Evolutionary conservation across 2,113 vertebrate species (phyloP), one percentile per base, ranked within the genome.

Genomic region (Neofelis nebulosa): DNA sequence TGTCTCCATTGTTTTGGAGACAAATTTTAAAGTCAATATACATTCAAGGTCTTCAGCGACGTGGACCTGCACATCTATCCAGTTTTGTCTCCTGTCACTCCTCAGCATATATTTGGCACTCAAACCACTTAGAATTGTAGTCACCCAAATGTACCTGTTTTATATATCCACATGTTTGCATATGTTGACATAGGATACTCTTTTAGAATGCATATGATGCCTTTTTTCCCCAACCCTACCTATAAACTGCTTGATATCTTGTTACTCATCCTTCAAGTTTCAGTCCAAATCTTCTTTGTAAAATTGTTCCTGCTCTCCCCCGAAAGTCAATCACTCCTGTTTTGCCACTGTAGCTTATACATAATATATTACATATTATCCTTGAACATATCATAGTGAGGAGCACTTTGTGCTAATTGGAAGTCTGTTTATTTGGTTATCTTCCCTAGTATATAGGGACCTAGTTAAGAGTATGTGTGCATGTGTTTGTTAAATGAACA

Each of bases 401-500:
- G 25, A 85, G 3, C 23, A 97, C 11, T 86, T 45, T 96, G 61
- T 19, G 61, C 36, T 91, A 90, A 89, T 80, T 89, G 45, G 29
- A 92, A 86, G 14, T 83, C 6, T 50, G 9, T 84, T 86, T 38
- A 89, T 89, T 92, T 97, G 68, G 1, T 7, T 95, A 61, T 76
- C n/a, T 95, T 97, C 3, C 27, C 14, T 12, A 79, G 2, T 79
- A 88, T 14, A 84, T 4, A 92, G 41, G 1, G 3, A 94, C n/a
- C 81, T 96, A 41, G 5, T 65, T 88, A 16, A 97, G 12, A 52
- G 12, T 92, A 96, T 80, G 27, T 65, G 89, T 5, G 78, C 68
- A 97, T 89, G 45, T 94, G 50, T 79, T 94, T 97, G 16, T 68
- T 82, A 97, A 97, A 84, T 87, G n/a, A 94, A 21, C 48, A 52